Evolutionary conservation across 2,888 invertebrate species (phyloP), one percentile per base, ranked within the genome.

Genomic region (Acrobasis repandana): DNA sequence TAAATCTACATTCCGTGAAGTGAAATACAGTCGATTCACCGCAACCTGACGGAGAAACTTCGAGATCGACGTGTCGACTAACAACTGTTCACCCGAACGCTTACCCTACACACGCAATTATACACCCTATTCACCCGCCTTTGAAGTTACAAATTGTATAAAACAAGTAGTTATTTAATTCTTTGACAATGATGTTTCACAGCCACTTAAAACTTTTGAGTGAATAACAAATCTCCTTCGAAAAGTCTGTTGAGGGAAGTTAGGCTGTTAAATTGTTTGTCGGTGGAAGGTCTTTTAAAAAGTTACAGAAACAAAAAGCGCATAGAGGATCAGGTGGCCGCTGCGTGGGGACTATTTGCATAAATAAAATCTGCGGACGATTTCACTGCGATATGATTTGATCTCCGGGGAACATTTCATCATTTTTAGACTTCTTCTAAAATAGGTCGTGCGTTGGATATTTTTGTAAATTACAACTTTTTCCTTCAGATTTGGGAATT

Each of bases 151-250:
- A 73, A 75, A 71, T 76, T 65, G 69, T 71, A 72, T 70, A 67
- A 69, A 73, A 68, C 64, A 56, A 68, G 63, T 77, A 78, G 73
- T 83, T 80, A 82, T 86, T 86, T 86, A 86, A 90, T 85, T 86
- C 86, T 88, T 87, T 83, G 82, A 85, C 85, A 83, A 86, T 84
- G 82, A 83, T 88, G 87, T 88, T 89, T 90, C 90, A 86, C 89
- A 90, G 87, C 83, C 90, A 89, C 90, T 90, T 90, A 89, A 90
- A 91, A 90, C 82, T 90, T 90, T 86, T 83, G 83, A 90, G 86
- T 88, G 90, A 90, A 90, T 90, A 90, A 90, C 90, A 91, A 90
- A 91, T 90, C 90, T 88, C 78, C 79, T 83, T 80, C 73, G 80
- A 86, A 90, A 88, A 90, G 88, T 90, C 85, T 86, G 84, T 87